Percentiles rank a stretch among this genome's conserved stretches.
These are phyloP conservation scores for Atta cephalotes DNA, from an alignment of 1,140 invertebrate species.

Conservation along the genomic window DNA sequence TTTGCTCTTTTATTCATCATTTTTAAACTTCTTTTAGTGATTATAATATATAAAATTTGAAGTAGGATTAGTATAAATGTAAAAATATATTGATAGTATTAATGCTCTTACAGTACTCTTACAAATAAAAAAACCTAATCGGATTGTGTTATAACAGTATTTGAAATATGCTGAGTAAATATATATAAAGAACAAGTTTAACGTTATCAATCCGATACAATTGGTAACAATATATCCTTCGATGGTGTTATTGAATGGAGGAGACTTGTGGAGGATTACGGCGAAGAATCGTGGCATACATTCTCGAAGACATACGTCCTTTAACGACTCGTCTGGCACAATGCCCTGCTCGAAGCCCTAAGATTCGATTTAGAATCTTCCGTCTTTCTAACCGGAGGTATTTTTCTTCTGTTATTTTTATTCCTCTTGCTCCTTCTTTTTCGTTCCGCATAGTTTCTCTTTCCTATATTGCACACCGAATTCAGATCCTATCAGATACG, in stretches of 20 bases:
- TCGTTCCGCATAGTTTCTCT: conserved; percentile 5
- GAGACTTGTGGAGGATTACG: conserved; percentile 25
- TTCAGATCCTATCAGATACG: conserved; percentile 3
- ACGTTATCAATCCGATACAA: background rate
- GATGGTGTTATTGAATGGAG: conserved; percentile 8
- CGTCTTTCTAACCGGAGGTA: conserved; percentile 10
- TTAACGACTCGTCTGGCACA: conserved; percentile 69
- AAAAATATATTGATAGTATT: background rate
- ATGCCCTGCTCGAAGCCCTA: conserved; percentile 41
- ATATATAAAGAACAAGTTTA: background rate
- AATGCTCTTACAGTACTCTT: background rate
- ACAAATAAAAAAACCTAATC: background rate
- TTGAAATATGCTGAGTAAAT: background rate
- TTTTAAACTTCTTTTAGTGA: background rate
- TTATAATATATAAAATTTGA: background rate
- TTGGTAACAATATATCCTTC: background rate
- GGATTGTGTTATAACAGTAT: background rate
- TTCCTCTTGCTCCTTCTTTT: conserved; percentile 3
- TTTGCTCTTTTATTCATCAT: background rate
- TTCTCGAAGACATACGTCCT: conserved; percentile 54
- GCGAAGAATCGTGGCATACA: conserved; percentile 45
- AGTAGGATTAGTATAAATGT: background rate
- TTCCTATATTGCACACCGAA: background rate
- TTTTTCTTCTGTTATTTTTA: conserved; percentile 29
- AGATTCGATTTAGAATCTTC: conserved; percentile 67